phyloP scores from a whole-genome alignment of 2,888 invertebrate genomes.

The Crossocerus cetratus region DNA sequence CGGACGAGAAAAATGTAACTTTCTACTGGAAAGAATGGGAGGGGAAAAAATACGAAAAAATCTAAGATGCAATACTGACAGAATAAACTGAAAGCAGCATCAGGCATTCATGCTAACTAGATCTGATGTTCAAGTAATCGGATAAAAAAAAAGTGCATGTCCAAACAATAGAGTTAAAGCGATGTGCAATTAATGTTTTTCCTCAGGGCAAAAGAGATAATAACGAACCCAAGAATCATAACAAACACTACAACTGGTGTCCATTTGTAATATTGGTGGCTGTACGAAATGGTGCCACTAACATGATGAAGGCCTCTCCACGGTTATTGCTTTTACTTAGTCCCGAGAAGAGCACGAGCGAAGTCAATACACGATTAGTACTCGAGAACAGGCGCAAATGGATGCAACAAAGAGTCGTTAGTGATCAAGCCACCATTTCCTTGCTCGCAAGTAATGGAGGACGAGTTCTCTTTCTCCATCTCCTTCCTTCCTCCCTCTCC shows the following conservation, averaged over 20 bases:
- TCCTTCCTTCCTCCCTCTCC: slow-evolving; percentile 28
- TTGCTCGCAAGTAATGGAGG: slow-evolving; percentile 73
- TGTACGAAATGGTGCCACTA: slow-evolving; percentile 50
- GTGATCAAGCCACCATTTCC: slow-evolving; percentile 73
- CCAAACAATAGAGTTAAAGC: slow-evolving; percentile 50
- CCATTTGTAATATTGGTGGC: slow-evolving; percentile 40
- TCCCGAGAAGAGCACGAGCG: slow-evolving; percentile 32
- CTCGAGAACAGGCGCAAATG: slow-evolving; percentile 50
- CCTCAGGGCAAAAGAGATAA: slow-evolving; percentile 48
- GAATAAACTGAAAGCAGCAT: slow-evolving; percentile 28
- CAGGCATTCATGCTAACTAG: slow-evolving; percentile 26
- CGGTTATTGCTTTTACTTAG: slow-evolving; percentile 26
- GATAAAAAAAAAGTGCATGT: slow-evolving; percentile 44
- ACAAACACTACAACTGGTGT: slow-evolving; percentile 56
- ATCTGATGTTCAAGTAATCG: slow-evolving; percentile 35
- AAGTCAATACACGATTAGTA: slow-evolving; percentile 18
- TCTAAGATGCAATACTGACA: slow-evolving; percentile 18
- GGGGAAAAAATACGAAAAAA: slow-evolving; percentile 15
- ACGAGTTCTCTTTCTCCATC: slow-evolving; percentile 59
- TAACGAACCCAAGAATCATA: slow-evolving; percentile 60
- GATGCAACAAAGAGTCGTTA: slow-evolving; percentile 66
- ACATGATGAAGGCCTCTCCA: slow-evolving; percentile 39
- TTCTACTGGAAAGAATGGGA: slow-evolving; percentile 18
- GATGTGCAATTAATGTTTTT: slow-evolving; percentile 67
- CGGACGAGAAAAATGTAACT: slow-evolving; percentile 14